These are phyloP conservation scores for Apogon talboti DNA, from an alignment of 2,797 vertebrate genomes.

Conservation along the genomic window DNA sequence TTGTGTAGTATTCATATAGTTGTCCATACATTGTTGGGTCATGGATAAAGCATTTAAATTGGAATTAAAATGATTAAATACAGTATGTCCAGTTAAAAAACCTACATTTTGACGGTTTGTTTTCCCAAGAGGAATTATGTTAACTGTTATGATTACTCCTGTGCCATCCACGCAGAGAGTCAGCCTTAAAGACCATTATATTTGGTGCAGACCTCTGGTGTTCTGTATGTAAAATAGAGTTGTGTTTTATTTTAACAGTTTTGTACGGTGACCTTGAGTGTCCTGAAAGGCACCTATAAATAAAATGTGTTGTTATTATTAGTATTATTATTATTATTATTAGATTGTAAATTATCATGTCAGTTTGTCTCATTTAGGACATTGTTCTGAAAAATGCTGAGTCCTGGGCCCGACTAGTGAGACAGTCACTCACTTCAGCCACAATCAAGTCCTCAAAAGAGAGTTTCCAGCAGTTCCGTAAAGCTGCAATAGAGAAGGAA, in stretches of 20 bases:
- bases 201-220: background rate
- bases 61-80: no score
- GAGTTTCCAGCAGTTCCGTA: constrained; percentile 90
- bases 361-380: constrained; percentile 77
- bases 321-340: no score
- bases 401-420: constrained; percentile 90
- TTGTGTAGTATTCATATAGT: no score
- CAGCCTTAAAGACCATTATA: background rate
- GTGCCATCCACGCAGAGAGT: background rate
- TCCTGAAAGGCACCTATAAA: no score
- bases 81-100: no score
- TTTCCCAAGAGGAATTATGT: background rate
- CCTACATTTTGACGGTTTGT: background rate
- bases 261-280: no score
- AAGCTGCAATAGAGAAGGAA: constrained; percentile 89
- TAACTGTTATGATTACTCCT: no score
- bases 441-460: constrained; percentile 88
- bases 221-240: background rate
- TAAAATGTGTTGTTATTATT: no score
- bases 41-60: no score
- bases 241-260: no score
- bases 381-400: constrained; percentile 85
- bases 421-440: constrained; percentile 70
- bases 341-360: background rate
- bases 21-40: no score